Conservation (phyloP, 2,113 vertebrate species). For the Aphelocoma coerulescens region DNA sequence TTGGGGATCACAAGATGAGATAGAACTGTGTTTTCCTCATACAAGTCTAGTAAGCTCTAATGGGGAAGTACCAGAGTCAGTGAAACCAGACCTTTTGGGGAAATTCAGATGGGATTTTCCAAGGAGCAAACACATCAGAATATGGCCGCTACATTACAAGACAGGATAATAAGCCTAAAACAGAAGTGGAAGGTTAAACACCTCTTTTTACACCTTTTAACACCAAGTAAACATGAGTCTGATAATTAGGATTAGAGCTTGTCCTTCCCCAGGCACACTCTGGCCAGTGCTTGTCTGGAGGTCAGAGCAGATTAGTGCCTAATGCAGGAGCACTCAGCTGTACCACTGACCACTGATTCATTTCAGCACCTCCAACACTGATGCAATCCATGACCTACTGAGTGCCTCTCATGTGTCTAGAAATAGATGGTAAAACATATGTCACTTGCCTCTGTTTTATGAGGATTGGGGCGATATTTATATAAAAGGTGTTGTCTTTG, state of each 20-base stretch:
- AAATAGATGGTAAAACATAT: not conserved
- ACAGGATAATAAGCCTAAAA: not conserved
- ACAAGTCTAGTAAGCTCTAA: not conserved
- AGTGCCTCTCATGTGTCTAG: accelerated
- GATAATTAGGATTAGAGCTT: not conserved
- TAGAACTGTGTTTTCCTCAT: not conserved
- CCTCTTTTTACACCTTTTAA: not conserved
- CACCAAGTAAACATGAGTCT: not conserved
- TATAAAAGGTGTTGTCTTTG: not conserved
- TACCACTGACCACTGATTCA: not conserved
- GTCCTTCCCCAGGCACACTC: not conserved
- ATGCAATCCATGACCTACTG: not conserved
- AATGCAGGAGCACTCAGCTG: not conserved
- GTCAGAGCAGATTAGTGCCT: not conserved
- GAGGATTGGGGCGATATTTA: not conserved
- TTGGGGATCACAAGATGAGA: not conserved
- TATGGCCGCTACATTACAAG: not conserved
- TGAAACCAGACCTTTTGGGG: not conserved
- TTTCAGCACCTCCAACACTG: not conserved
- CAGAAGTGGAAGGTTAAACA: not conserved
- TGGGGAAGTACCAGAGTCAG: not conserved
- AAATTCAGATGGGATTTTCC: not conserved
- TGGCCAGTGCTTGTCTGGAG: not conserved
- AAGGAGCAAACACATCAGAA: not conserved
- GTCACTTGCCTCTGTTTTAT: accelerated